Evolutionary conservation across 2,113 vertebrate species (phyloP), one percentile per base, ranked within the genome.

Genomic region (Ibidorhyncha struthersii): DNA sequence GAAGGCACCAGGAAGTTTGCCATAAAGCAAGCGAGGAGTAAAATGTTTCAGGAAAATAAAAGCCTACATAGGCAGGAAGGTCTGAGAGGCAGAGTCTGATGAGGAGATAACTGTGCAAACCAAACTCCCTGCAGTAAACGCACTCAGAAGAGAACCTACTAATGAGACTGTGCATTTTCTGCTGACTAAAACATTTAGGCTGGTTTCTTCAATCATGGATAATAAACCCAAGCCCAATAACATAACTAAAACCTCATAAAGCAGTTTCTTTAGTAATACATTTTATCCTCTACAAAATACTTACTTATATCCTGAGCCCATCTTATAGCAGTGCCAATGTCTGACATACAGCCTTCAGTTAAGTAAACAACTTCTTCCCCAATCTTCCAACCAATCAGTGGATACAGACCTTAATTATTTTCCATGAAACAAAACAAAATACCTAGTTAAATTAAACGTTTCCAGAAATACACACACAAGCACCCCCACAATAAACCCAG

Each of bases 311-410:
- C 96, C 58, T 99, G 98, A 53, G 99, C 99, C 99, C 99, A 99
- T 80, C 98, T 98, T 86, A 99, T 99, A 78, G 99, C 98, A 5
- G 98, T 99, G 41, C 99, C 99, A 0, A 99, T 98, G 69, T 99
- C 99, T 4, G 99, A 99, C 49, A 99, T 97, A 49, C 99, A 99
- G 72, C 99, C 98, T 98, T 99, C 99, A 19, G 99, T 98, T 89
- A 99, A 95, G 93, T 98, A 99, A 38, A 99, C 98, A 92, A 99
- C 89, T 95, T 99, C 99, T 53, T 98, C 89, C 16, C 99, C 99
- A 55, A 99, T 99, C 98, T 99, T 99, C 99, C 99, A 99, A 13
- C 99, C 99, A 76, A 99, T 98, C 87, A 99, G 50, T 25, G 99
- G 99, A 97, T 99, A 99, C 74, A 99, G 98, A 63, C 98, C 99